Conservation (phyloP, 2,888 invertebrate species). For the Xylocampa areola region DNA sequence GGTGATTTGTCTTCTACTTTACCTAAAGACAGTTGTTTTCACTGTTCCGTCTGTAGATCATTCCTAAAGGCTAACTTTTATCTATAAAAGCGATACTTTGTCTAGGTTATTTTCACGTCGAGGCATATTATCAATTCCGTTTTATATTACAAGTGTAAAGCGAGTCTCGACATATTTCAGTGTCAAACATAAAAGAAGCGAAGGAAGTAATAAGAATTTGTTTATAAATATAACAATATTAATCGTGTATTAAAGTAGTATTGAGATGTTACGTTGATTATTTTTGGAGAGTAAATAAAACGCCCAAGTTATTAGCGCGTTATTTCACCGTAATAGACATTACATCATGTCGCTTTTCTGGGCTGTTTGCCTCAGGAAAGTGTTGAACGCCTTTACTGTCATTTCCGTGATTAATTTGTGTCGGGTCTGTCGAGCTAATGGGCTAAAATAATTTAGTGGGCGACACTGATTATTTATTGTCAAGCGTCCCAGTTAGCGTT, state of each 20-base stretch:
- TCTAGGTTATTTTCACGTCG: conserved; percentile 32
- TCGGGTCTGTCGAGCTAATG: conserved; percentile 85
- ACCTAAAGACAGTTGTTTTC: conserved; percentile 70
- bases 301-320: conserved; percentile 37
- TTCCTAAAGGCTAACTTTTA: conserved; percentile 42
- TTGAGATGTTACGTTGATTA: conserved; percentile 7
- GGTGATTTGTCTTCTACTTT: conserved; percentile 86
- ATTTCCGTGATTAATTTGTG: conserved; percentile 87
- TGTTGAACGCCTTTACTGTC: conserved; percentile 87
- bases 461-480: conserved; percentile 83
- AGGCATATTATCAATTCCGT: conserved; percentile 27
- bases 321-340: conserved; percentile 47
- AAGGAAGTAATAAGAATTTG: conserved; percentile 11
- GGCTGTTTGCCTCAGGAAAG: conserved; percentile 74
- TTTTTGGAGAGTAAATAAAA: conserved; percentile 31
- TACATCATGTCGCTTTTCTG: conserved; percentile 59
- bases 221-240: conserved; percentile 17
- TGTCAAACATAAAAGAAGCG: conserved; percentile 23
- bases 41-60: conserved; percentile 43
- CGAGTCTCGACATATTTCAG: conserved; percentile 24
- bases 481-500: conserved; percentile 67
- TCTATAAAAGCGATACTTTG: conserved; percentile 29
- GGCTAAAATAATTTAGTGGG: conserved; percentile 88
- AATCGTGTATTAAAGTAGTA: conserved; percentile 2
- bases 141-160: conserved; percentile 30